Conservation (phyloP, 2,888 invertebrate genomes). For the Dolichomitus sp. region DNA sequence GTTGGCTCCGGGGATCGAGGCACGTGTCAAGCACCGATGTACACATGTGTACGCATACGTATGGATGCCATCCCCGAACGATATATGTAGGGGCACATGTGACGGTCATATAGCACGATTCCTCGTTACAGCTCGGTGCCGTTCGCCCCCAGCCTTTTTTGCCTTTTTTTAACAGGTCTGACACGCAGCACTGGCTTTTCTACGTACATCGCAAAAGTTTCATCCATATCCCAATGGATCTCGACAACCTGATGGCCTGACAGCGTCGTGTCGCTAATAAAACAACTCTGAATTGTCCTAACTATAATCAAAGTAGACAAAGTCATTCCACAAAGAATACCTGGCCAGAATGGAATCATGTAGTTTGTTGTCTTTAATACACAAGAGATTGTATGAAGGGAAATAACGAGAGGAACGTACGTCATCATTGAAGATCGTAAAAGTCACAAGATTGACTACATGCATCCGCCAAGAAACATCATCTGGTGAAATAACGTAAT, state of each 20-base stretch:
- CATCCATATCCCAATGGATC: background rate
- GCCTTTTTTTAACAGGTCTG: slow-evolving; percentile 46
- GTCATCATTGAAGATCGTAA: background rate
- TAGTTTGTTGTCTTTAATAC: background rate
- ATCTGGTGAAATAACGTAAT: background rate
- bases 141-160: background rate
- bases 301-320: background rate
- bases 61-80: slow-evolving; percentile 9
- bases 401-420: background rate
- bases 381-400: background rate
- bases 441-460: background rate
- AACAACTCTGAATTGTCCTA: background rate
- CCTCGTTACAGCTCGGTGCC: slow-evolving; percentile 64
- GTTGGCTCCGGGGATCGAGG: slow-evolving; percentile 65
- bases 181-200: slow-evolving; percentile 2
- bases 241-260: background rate
- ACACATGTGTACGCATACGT: slow-evolving; percentile 16
- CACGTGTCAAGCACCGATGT: slow-evolving; percentile 76
- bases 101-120: slow-evolving; percentile 69
- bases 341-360: background rate
- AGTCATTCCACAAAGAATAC: background rate
- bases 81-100: slow-evolving; percentile 71
- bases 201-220: background rate
- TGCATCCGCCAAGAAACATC: background rate
- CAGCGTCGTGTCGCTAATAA: background rate